phyloP scores from a whole-genome alignment of 2,888 invertebrate genomes.

The Tetheella fluctuosa region DNA sequence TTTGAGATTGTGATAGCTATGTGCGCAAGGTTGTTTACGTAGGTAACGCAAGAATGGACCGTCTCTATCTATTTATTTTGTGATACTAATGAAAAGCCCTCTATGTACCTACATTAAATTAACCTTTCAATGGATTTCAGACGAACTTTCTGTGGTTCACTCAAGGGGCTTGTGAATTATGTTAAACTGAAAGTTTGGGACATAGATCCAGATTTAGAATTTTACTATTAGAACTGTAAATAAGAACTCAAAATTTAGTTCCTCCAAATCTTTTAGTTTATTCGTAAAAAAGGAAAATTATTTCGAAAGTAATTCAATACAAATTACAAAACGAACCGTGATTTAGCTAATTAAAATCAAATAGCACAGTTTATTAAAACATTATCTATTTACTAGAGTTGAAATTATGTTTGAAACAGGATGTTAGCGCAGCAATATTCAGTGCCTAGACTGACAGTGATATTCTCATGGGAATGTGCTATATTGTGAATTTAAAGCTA shows the following conservation, averaged over 20 bases:
- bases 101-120: constrained; percentile 44
- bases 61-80: neutral
- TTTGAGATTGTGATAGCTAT: too few relatives aligned
- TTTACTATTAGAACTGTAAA: neutral
- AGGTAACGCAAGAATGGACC: neutral
- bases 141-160: constrained; percentile 14
- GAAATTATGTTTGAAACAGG: neutral
- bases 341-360: too few relatives aligned
- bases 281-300: too few relatives aligned
- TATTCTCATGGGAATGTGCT: neutral
- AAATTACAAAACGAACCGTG: too few relatives aligned
- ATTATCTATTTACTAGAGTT: too few relatives aligned
- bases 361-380: too few relatives aligned
- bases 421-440: neutral
- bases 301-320: too few relatives aligned
- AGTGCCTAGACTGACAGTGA: neutral
- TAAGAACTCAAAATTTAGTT: neutral
- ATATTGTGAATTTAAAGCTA: neutral
- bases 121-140: constrained; percentile 48
- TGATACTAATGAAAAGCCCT: constrained; percentile 36
- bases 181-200: neutral
- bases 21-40: neutral
- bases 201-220: neutral
- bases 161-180: neutral
- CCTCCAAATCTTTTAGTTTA: too few relatives aligned